A percentile compares a stretch with the other conserved stretches of the same genome.
Conservation (phyloP, 2,113 vertebrate species). For the Catharus bicknelli region DNA sequence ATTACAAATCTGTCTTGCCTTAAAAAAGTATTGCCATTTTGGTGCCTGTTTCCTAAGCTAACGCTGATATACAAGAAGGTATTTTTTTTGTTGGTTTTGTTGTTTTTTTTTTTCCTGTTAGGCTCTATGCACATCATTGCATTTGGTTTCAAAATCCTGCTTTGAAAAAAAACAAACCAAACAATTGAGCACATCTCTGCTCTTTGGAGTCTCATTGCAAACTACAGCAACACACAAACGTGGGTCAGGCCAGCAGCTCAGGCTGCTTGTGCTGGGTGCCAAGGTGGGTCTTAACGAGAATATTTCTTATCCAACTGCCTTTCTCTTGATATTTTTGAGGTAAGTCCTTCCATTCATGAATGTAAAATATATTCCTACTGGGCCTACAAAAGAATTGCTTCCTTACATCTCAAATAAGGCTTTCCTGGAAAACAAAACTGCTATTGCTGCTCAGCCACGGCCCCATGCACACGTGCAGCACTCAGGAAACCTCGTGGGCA, state of each 20-base stretch:
- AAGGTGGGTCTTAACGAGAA: neutral
- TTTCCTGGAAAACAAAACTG: conserved; percentile 61
- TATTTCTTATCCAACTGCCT: neutral
- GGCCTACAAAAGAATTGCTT: conserved; percentile 55
- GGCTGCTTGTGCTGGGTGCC: conserved; percentile 37
- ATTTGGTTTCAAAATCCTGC: conserved; percentile 57
- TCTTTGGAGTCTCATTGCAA: neutral
- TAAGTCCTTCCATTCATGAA: conserved; percentile 58
- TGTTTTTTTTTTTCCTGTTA: neutral
- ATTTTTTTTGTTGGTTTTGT: neutral
- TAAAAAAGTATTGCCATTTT: conserved; percentile 82
- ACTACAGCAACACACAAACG: neutral
- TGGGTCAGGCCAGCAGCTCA: conserved; percentile 14
- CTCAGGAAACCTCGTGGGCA: conserved; percentile 12
- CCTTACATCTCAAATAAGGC: conserved; percentile 66
- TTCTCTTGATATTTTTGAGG: conserved; percentile 57
- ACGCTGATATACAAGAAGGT: conserved; percentile 44
- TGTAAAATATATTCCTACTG: conserved; percentile 44
- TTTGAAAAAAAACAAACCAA: neutral
- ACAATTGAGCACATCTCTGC: neutral
- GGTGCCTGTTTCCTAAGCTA: conserved; percentile 54
- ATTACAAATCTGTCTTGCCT: conserved; percentile 78
- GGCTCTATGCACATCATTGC: conserved; percentile 41
- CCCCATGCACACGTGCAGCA: conserved; percentile 78
- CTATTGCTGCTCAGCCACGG: conserved; percentile 48